These are phyloP conservation scores for Cephus rjabovi DNA, from an alignment of 2,888 invertebrate genomes.

Conservation along the genomic window DNA sequence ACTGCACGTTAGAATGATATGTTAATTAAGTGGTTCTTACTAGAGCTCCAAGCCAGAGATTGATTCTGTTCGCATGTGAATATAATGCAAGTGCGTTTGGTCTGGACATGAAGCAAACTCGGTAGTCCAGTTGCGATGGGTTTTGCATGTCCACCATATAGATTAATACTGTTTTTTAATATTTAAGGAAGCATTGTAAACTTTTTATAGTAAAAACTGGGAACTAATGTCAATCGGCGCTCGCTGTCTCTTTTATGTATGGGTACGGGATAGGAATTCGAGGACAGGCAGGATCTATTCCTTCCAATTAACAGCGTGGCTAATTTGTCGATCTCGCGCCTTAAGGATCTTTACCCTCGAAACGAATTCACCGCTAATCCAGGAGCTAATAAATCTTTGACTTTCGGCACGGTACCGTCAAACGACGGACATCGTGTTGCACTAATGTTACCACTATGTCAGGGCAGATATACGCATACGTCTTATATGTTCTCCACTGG, in stretches of 20 bases:
- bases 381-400: conserved; percentile 30
- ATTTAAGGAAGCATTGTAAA: neutral
- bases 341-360: conserved; percentile 8
- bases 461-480: conserved; percentile 26
- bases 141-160: neutral
- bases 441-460: conserved; percentile 36
- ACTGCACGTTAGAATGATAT: neutral
- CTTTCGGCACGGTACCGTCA: conserved; percentile 16
- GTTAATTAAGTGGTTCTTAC: neutral
- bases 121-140: neutral
- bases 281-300: neutral
- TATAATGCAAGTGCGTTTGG: neutral
- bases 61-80: neutral
- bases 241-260: neutral
- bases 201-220: neutral
- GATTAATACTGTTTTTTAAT: neutral
- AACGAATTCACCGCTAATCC: conserved; percentile 18
- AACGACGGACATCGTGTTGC: conserved; percentile 20
- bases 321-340: conserved; percentile 35
- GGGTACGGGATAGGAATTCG: neutral
- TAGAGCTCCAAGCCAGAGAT: no score
- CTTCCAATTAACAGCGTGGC: conserved; percentile 34
- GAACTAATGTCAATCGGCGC: neutral
- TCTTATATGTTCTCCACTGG: conserved; percentile 28
- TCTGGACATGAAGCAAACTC: neutral